Evolutionary conservation across 2,888 invertebrate genomes (phyloP).

Genomic region (Drosophila neotestacea): DNA sequence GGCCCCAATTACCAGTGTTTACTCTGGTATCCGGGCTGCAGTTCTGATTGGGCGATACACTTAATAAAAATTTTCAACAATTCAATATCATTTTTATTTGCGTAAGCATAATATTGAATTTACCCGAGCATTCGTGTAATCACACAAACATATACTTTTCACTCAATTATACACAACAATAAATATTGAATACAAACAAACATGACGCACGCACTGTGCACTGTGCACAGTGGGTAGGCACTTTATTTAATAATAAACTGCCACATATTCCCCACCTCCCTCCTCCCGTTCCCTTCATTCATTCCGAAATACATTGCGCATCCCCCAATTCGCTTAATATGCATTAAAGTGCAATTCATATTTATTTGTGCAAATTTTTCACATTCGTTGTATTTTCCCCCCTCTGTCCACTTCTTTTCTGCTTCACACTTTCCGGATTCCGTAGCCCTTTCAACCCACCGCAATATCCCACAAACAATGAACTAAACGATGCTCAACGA

Average conservation of each 20-base stretch:
- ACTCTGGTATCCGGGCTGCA: conserved; percentile 52
- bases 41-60: conserved; percentile 53
- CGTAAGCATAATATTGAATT: conserved; percentile 71
- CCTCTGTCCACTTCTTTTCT: conserved; percentile 6
- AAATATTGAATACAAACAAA: conserved; percentile 75
- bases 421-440: conserved; percentile 9
- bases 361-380: conserved; percentile 80
- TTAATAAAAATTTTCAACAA: conserved; percentile 72
- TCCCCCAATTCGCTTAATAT: conserved; percentile 64
- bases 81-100: conserved; percentile 79
- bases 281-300: conserved; percentile 3
- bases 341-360: conserved; percentile 80
- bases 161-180: conserved; percentile 80
- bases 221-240: conserved; percentile 57
- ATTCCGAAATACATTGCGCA: neutral
- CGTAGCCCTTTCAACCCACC: conserved; percentile 13
- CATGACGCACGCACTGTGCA: conserved; percentile 46
- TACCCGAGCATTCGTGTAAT: conserved; percentile 56
- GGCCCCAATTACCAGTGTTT: conserved; percentile 68
- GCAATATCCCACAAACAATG: conserved; percentile 23
- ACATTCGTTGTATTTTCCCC: conserved; percentile 41
- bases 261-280: conserved; percentile 7
- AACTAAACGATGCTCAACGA: conserved; percentile 9
- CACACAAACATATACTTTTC: conserved; percentile 77
- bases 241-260: conserved; percentile 78